Conservation (phyloP, 2,888 invertebrate genomes). For the Criorhina ranunculi region DNA sequence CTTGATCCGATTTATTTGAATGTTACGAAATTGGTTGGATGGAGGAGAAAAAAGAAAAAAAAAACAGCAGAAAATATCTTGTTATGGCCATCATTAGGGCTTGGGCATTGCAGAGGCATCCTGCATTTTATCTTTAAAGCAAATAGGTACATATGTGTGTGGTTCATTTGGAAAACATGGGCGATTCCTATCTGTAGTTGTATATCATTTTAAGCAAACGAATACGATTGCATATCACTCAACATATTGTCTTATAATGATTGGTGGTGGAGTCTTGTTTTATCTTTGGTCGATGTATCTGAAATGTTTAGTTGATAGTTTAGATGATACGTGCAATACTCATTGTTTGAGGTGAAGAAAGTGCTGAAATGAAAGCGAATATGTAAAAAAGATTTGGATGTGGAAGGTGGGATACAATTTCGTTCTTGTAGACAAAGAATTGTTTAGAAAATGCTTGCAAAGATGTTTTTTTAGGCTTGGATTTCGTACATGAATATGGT, state of each 20-base stretch:
- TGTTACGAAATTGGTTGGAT: slow-evolving; percentile 45
- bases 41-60: neutral
- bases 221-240: slow-evolving; percentile 46
- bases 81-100: slow-evolving; percentile 32
- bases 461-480: no score
- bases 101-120: slow-evolving; percentile 52
- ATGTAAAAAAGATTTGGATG: no score
- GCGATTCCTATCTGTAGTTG: slow-evolving; percentile 29
- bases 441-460: no score
- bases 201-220: slow-evolving; percentile 33
- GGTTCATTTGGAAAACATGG: slow-evolving; percentile 23
- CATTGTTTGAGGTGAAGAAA: neutral
- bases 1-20: slow-evolving; percentile 65
- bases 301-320: slow-evolving; percentile 17
- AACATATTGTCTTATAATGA: slow-evolving; percentile 38
- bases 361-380: neutral
- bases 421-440: no score
- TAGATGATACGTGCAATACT: neutral
- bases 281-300: slow-evolving; percentile 24
- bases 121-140: slow-evolving; percentile 54
- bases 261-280: slow-evolving; percentile 25
- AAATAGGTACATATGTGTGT: neutral
- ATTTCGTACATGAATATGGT: no score
- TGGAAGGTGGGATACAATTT: no score
- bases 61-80: slow-evolving; percentile 35